phyloP scores from a whole-genome alignment of 2,797 vertebrate species.

The Betta splendens region DNA sequence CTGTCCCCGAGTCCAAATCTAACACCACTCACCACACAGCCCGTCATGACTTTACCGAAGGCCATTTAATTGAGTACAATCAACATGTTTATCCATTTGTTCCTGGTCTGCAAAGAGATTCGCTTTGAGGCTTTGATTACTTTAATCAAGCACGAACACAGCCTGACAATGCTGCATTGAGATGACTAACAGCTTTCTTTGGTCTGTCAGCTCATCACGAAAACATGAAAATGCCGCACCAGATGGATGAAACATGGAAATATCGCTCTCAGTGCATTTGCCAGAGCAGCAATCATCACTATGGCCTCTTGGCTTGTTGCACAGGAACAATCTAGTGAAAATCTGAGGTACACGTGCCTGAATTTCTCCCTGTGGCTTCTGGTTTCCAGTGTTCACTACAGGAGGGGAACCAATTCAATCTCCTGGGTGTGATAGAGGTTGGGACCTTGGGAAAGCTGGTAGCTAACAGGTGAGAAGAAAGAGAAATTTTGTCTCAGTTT shows the following conservation, averaged over 20 bases:
- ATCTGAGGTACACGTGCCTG: conserved; percentile 30
- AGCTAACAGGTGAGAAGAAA: conserved; percentile 27
- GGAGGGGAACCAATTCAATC: conserved; percentile 59
- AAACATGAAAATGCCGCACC: conserved; percentile 67
- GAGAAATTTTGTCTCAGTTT: conserved; percentile 44
- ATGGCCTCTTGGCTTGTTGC: conserved; percentile 23
- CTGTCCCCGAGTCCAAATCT: conserved; percentile 42
- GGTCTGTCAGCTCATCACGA: conserved; percentile 59
- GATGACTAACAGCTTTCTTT: conserved; percentile 58
- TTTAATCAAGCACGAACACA: conserved; percentile 51
- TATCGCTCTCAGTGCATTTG: conserved; percentile 46
- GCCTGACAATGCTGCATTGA: conserved; percentile 33
- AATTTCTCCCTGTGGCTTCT: conserved; percentile 40
- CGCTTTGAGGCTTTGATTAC: conserved; percentile 44
- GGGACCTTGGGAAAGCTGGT: conserved; percentile 47
- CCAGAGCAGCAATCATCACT: conserved; percentile 35
- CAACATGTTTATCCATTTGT: conserved; percentile 59
- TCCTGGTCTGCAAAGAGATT: conserved; percentile 53
- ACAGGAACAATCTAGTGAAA: conserved; percentile 56
- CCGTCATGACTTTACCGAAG: conserved; percentile 41
- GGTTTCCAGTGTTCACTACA: conserved; percentile 30
- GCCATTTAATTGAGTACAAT: conserved; percentile 49
- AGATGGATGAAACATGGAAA: conserved; percentile 58
- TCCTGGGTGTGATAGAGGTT: conserved; percentile 63
- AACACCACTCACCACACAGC: conserved; percentile 25